Evolutionary conservation across 2,797 vertebrate genomes (phyloP).

Genomic region (Neomorphus geoffroyi): DNA sequence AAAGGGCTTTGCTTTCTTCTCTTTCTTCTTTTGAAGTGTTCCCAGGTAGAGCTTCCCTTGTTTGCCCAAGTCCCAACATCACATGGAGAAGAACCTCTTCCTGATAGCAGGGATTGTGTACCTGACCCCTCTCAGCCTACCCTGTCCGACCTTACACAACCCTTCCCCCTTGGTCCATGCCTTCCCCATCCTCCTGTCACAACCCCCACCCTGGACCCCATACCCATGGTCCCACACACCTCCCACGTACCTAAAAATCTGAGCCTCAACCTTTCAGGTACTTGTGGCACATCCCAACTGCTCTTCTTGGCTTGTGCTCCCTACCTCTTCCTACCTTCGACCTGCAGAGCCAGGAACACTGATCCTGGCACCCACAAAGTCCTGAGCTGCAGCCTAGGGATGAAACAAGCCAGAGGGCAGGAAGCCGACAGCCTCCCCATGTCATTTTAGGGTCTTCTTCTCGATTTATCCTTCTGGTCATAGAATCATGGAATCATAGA

Average conservation of each 20-base stretch:
- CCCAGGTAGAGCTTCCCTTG: not conserved
- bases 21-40: not conserved
- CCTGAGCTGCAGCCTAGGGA: not conserved
- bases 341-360: not conserved
- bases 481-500: too few relatives aligned
- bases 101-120: not conserved
- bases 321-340: not conserved
- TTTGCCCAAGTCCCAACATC: not conserved
- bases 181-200: not conserved
- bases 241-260: not conserved
- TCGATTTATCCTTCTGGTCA: too few relatives aligned
- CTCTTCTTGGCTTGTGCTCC: not conserved
- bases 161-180: not conserved
- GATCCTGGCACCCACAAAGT: not conserved
- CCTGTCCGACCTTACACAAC: not conserved
- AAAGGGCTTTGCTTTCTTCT: not conserved
- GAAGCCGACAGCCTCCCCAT: not conserved
- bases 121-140: not conserved
- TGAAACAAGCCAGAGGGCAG: not conserved
- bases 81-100: not conserved
- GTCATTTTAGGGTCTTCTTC: rapidly evolving
- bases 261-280: not conserved
- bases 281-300: not conserved
- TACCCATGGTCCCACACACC: not conserved
- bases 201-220: not conserved